Evolutionary conservation across 2,797 vertebrate species (phyloP).

Genomic region (Remorina albescens): DNA sequence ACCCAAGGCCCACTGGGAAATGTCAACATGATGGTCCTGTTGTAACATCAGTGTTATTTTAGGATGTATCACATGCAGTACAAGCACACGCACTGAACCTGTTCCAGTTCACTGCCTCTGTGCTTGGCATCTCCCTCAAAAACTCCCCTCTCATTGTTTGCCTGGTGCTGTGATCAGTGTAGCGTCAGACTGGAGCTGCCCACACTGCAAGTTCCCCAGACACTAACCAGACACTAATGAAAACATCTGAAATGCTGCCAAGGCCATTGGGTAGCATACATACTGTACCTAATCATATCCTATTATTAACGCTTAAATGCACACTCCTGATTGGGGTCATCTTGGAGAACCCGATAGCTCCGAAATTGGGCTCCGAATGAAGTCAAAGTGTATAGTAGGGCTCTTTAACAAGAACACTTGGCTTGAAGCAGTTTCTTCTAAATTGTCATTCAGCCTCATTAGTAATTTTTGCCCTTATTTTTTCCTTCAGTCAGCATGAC

Average conservation of each 20-base stretch:
- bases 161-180: conserved; percentile 75
- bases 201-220: conserved; percentile 71
- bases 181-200: conserved; percentile 68
- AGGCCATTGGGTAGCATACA: conserved; percentile 67
- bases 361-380: conserved; percentile 36
- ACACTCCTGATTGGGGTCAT: conserved; percentile 59
- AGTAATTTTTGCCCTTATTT: conserved; percentile 28
- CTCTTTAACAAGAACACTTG: conserved; percentile 29
- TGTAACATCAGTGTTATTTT: conserved; percentile 72
- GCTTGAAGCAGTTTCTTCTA: conserved; percentile 13
- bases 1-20: conserved; percentile 66
- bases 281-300: conserved; percentile 72
- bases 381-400: conserved; percentile 32
- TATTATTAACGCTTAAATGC: conserved; percentile 74
- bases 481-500: conserved; percentile 23
- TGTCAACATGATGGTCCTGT: conserved; percentile 73
- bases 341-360: conserved; percentile 49
- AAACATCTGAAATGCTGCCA: conserved; percentile 80
- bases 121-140: conserved; percentile 70
- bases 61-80: conserved; percentile 49
- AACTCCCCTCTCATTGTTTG: conserved; percentile 77
- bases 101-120: conserved; percentile 66
- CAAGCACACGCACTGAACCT: conserved; percentile 29
- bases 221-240: conserved; percentile 79
- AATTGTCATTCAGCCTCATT: conserved; percentile 35